Evolutionary conservation across 2,797 vertebrate species (phyloP).

Genomic region (Hemitrygon akajei): DNA sequence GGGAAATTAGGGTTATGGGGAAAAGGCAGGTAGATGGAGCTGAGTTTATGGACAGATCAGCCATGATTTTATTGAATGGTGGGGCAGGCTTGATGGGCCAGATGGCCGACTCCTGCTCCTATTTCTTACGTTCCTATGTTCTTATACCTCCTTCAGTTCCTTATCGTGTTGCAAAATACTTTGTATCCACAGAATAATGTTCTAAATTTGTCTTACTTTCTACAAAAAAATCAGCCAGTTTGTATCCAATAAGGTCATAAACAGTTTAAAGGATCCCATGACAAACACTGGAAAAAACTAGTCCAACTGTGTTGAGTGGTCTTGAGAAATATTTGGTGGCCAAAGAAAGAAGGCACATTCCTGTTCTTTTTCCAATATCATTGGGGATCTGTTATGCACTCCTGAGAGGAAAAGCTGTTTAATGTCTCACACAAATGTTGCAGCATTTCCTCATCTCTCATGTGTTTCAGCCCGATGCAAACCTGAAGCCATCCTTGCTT

Average conservation of each 20-base stretch:
- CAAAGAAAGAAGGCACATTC: not conserved
- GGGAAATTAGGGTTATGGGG: too few relatives aligned
- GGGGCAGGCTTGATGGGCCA: too few relatives aligned
- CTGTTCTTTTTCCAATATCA: not conserved
- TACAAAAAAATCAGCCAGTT: not conserved
- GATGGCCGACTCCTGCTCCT: too few relatives aligned
- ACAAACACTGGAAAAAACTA: too few relatives aligned
- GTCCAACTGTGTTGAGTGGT: not conserved
- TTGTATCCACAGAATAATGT: not conserved
- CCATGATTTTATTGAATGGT: too few relatives aligned
- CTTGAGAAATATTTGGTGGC: not conserved
- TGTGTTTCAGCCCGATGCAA: not conserved
- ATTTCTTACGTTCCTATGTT: too few relatives aligned
- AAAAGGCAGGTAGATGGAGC: too few relatives aligned
- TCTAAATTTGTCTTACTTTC: not conserved
- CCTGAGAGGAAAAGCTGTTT: not conserved
- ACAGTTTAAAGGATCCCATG: not conserved
- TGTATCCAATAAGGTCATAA: too few relatives aligned
- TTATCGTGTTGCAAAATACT: not conserved
- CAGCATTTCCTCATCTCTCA: not conserved
- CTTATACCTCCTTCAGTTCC: not conserved
- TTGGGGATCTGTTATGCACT: not conserved
- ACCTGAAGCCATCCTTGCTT: not conserved
- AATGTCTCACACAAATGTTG: not conserved
- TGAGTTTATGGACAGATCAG: too few relatives aligned